These are phyloP conservation scores for Idaea aversata DNA, from an alignment of 2,888 invertebrate genomes.

Conservation along the genomic window DNA sequence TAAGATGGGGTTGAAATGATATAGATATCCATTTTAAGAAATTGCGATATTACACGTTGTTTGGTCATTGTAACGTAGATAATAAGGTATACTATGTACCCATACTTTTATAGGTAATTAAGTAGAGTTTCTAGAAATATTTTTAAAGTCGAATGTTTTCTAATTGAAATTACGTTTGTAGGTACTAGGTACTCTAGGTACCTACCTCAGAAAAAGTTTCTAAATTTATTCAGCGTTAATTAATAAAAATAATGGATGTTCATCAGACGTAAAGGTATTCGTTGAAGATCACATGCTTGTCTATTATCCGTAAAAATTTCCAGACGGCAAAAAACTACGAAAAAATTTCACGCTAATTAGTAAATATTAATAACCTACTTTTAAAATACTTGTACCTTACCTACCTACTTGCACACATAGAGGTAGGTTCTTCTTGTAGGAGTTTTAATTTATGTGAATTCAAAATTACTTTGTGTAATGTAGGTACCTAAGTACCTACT, in stretches of 20 bases:
- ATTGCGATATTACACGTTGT: too few relatives aligned
- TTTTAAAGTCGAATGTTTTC: not conserved
- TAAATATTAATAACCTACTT: not conserved
- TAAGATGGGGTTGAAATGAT: too few relatives aligned
- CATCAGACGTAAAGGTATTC: constrained; percentile 9
- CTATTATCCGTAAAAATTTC: not conserved
- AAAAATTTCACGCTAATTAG: not conserved
- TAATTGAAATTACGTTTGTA: not conserved
- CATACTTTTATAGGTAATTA: too few relatives aligned
- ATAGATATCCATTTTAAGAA: too few relatives aligned
- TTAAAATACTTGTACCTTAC: constrained; percentile 2
- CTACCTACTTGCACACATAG: not conserved
- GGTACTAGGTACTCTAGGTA: too few relatives aligned
- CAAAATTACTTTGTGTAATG: too few relatives aligned
- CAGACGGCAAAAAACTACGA: not conserved
- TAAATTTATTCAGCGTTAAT: not conserved
- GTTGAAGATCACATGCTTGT: not conserved
- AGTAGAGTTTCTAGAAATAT: not conserved
- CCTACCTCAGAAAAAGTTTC: not conserved
- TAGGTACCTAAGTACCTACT: too few relatives aligned
- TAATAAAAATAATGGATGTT: not conserved
- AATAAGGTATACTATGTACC: too few relatives aligned
- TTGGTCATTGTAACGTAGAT: too few relatives aligned
- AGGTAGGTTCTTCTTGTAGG: too few relatives aligned
- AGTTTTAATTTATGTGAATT: too few relatives aligned